phyloP scores from a whole-genome alignment of 2,797 vertebrate species.

The Syngnathus rostellatus region DNA sequence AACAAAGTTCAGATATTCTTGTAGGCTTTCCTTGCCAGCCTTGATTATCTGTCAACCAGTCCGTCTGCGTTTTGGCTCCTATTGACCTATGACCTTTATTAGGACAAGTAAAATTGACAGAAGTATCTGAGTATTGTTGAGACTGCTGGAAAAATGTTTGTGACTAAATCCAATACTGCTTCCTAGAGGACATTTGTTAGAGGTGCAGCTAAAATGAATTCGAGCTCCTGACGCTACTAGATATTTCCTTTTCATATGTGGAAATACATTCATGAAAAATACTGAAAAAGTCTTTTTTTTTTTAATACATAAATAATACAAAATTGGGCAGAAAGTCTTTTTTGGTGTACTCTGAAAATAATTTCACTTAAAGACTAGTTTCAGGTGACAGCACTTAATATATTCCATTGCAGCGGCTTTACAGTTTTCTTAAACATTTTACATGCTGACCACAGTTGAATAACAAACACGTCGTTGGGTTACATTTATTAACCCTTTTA shows the following conservation, averaged over 20 bases:
- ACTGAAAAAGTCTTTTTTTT: no score
- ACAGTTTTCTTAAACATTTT: not conserved
- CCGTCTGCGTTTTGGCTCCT: no score
- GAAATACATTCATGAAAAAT: no score
- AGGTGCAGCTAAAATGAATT: not conserved
- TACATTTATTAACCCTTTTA: conserved; percentile 3
- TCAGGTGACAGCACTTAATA: no score
- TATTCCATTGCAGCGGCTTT: no score
- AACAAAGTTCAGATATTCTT: not conserved
- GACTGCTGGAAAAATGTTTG: not conserved
- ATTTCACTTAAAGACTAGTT: no score
- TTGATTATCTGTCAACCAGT: no score
- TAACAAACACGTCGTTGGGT: not conserved
- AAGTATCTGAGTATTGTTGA: not conserved
- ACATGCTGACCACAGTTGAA: not conserved
- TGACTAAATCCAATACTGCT: not conserved
- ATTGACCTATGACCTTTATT: not conserved
- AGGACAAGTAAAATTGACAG: not conserved
- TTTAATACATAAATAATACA: no score
- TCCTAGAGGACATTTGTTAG: not conserved
- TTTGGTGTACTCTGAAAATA: no score
- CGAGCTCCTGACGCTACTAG: no score
- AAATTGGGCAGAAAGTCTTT: no score
- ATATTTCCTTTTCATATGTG: not conserved
- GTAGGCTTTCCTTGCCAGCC: not conserved